Evolutionary conservation across 1,140 invertebrate species (phyloP).

Genomic region (Dermatophagoides farinae): DNA sequence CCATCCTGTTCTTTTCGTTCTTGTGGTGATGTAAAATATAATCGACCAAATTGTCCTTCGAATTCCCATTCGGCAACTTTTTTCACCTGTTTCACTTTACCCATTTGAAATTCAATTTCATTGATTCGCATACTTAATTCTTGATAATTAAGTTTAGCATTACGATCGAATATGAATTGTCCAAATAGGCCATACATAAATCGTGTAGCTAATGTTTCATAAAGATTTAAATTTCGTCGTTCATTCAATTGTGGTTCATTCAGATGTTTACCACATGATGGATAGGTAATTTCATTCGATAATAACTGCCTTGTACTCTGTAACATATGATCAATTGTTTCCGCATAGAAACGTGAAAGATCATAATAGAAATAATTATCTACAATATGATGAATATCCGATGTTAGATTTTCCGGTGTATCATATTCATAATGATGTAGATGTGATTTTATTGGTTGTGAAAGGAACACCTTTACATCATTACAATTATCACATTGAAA

Average conservation of each 20-base stretch:
- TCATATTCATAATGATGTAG: conserved; percentile 10
- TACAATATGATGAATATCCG: conserved; percentile 7
- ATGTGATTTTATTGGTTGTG: conserved; percentile 8
- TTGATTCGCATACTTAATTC: conserved; percentile 45
- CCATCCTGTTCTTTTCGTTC: background rate
- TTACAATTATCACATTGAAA: conserved; percentile 1
- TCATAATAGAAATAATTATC: conserved; percentile 20
- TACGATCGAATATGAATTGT: conserved; percentile 32
- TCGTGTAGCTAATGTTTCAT: conserved; percentile 1
- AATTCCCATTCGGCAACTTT: conserved; percentile 44
- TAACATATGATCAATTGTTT: conserved; percentile 8
- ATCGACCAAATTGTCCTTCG: conserved; percentile 28
- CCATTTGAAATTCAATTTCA: conserved; percentile 31
- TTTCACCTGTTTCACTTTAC: conserved; percentile 33
- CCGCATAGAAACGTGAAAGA: conserved; percentile 11
- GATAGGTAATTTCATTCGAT: conserved; percentile 11
- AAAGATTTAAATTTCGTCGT: conserved; percentile 9
- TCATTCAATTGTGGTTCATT: conserved; percentile 6
- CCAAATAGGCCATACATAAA: conserved; percentile 36
- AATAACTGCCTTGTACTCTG: background rate
- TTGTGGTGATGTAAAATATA: conserved; percentile 10
- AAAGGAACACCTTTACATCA: background rate
- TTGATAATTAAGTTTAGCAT: conserved; percentile 46
- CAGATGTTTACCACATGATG: conserved; percentile 6
- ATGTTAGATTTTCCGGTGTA: background rate